Evolutionary conservation across 1,140 invertebrate species (phyloP), one percentile per base, ranked within the genome.

Genomic region (Ostrea denselamellosa): DNA sequence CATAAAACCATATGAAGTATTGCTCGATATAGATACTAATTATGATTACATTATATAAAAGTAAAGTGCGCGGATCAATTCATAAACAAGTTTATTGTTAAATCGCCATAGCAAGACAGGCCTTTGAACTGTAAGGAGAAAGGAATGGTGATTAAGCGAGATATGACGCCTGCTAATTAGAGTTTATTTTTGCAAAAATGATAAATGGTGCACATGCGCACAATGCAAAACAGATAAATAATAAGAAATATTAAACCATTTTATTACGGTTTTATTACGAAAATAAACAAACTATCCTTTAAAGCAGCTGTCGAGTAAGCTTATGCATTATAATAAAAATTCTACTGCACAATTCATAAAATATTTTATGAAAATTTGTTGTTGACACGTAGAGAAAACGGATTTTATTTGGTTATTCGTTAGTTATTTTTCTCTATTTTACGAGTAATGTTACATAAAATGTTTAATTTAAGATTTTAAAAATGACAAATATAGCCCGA

Each of bases 401-500:
- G n/a, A 81, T 28, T 81, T 52, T 51, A n/a, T 83, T 28, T 77
- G 28, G 14, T 83, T 22, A 83, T 83, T 19, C 51, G 53, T 52
- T 83, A 10, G n/a, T 83, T 83, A 83, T 54, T 83, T 83, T 83
- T 83, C 82, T 83, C 51, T n/a, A 53, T 22, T 83, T 83, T 53
- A 83, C 52, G 19, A 52, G 82, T 53, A 83, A 83, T 52, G 52
- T 25, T 83, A 83, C 17, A 52, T 83, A 22, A 83, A 52, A 83
- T 83, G 28, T 83, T 83, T 53, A 22, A 51, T 44, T 52, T n/a
- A n/a, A 83, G 53, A 83, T 83, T 53, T 52, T 53, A 51, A 83
- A 83, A 83, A 52, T 83, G 82, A 83, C 82, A 83, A n/a, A 54
- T 83, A 83, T 83, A 19, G 2, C 17, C 44, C 19, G 5, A 34